Conservation (phyloP, 2,113 vertebrate species). For the Crotalus viridis region DNA sequence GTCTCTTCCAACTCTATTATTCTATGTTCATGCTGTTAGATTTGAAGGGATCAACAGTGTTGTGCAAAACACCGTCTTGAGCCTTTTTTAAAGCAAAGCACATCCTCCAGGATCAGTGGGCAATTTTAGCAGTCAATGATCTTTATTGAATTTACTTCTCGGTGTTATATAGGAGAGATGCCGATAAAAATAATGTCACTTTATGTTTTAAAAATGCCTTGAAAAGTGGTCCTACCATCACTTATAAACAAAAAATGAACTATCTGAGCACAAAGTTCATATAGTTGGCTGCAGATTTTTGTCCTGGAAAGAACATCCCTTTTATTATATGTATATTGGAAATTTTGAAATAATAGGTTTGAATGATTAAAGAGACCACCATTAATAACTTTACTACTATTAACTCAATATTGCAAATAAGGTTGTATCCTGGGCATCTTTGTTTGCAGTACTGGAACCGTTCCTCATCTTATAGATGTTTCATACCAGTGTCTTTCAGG, state of each 20-base stretch:
- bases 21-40: neutral
- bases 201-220: neutral
- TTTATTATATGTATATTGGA: neutral
- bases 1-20: neutral
- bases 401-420: slow-evolving; percentile 2
- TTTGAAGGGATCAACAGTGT: neutral
- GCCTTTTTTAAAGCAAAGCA: neutral
- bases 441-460: neutral
- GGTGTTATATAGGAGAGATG: neutral
- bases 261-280: neutral
- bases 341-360: neutral
- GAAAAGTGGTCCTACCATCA: neutral
- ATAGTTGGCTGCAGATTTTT: slow-evolving; percentile 6
- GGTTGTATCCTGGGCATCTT: slow-evolving; percentile 5
- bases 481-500: neutral
- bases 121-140: neutral
- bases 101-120: neutral
- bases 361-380: slow-evolving; percentile 9
- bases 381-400: neutral
- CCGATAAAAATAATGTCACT: neutral
- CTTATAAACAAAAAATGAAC: neutral
- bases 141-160: neutral
- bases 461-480: slow-evolving; percentile 1
- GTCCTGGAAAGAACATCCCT: neutral
- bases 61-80: neutral